phyloP scores from a whole-genome alignment of 2,113 vertebrate species.

The Mesoclemmys tuberculata region DNA sequence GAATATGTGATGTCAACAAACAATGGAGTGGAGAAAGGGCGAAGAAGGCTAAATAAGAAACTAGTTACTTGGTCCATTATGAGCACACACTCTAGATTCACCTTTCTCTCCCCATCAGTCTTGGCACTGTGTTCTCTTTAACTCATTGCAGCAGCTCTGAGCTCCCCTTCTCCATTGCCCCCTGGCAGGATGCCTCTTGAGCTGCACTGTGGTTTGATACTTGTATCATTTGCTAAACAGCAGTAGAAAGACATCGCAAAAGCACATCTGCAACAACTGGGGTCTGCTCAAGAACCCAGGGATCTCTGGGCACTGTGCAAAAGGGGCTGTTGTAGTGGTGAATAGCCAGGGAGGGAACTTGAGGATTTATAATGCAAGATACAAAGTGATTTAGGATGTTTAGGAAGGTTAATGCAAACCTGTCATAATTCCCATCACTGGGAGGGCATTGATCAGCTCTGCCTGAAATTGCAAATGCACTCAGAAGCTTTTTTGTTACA shows the following conservation, averaged over 20 bases:
- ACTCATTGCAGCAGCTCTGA: neutral
- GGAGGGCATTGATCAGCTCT: fast-evolving
- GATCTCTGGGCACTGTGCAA: fast-evolving
- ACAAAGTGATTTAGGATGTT: neutral
- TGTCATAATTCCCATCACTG: neutral
- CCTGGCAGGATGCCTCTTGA: neutral
- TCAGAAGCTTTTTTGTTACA: neutral
- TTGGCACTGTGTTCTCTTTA: neutral
- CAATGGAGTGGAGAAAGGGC: neutral
- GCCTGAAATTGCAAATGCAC: neutral
- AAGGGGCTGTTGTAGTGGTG: neutral
- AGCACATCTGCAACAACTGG: neutral
- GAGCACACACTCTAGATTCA: neutral
- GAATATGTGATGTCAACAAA: neutral
- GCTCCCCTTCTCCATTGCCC: neutral
- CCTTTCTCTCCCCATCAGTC: neutral
- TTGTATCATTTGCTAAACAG: neutral
- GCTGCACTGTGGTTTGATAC: neutral
- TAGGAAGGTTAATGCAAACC: neutral
- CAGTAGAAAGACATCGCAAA: neutral
- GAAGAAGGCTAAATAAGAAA: neutral
- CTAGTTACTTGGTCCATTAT: neutral
- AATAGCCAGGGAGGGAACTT: neutral
- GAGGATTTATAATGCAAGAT: fast-evolving
- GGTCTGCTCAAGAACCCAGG: neutral